A percentile compares a stretch with the other conserved stretches of the same genome.
Conservation (phyloP, 1,140 invertebrate genomes). For the Eumaeus atala region DNA sequence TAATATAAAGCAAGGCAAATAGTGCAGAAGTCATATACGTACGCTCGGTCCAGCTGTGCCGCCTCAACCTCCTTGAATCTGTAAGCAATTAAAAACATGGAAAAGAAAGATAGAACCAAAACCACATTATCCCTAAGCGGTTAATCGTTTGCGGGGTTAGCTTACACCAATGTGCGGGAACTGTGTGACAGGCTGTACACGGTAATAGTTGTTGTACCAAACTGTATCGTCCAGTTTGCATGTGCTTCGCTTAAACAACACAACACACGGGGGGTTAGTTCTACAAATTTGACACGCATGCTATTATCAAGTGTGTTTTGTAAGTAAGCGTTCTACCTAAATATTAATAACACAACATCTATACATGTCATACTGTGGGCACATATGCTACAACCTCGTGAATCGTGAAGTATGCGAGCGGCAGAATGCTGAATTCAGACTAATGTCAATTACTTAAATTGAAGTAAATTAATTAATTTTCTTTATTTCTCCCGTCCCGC, state of each 20-base stretch:
- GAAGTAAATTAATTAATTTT: too few relatives aligned
- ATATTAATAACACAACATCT: conserved; percentile 57
- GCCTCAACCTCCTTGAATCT: conserved; percentile 92
- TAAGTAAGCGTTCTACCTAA: conserved; percentile 60
- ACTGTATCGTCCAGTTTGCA: background rate
- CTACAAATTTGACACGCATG: conserved; percentile 41
- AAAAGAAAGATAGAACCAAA: conserved; percentile 69
- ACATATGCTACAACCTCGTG: too few relatives aligned
- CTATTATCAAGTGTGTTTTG: conserved; percentile 41
- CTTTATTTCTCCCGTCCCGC: too few relatives aligned
- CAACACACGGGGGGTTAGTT: conserved; percentile 35
- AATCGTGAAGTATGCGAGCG: too few relatives aligned
- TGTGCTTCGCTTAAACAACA: conserved; percentile 23
- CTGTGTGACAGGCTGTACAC: conserved; percentile 40
- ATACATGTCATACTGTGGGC: conserved; percentile 14
- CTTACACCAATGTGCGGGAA: conserved; percentile 47
- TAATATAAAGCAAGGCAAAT: conserved; percentile 37
- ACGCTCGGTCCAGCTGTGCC: conserved; percentile 88
- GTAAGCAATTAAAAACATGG: conserved; percentile 80
- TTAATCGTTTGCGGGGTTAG: conserved; percentile 43
- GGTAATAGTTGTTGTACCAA: conserved; percentile 27
- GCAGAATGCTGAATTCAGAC: too few relatives aligned
- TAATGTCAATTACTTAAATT: too few relatives aligned
- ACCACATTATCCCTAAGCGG: conserved; percentile 50
- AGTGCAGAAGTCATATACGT: conserved; percentile 77